Evolutionary conservation across 2,888 invertebrate genomes (phyloP).

Genomic region (Gisinianus flammeolus): DNA sequence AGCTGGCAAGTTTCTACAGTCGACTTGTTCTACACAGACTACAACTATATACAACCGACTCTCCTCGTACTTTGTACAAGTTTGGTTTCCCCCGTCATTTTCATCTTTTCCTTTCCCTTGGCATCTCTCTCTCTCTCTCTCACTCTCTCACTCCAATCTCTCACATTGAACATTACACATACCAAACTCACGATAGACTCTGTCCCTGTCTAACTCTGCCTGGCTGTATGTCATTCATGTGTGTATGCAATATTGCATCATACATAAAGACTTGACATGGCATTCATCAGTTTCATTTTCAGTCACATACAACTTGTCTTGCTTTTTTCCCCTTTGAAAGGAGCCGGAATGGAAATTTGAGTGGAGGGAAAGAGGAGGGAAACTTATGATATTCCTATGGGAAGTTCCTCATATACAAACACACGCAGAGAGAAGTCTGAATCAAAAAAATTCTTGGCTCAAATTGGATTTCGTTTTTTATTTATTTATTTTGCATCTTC

Average conservation of each 20-base stretch:
- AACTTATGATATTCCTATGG: constrained; percentile 38
- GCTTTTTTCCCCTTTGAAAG: constrained; percentile 46
- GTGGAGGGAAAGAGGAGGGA: constrained; percentile 17
- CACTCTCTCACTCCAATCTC: not conserved
- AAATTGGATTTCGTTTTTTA: constrained; percentile 31
- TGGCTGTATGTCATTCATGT: not conserved
- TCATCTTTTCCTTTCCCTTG: constrained; percentile 25
- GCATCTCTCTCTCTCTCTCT: constrained; percentile 6
- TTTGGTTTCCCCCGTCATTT: constrained; percentile 16
- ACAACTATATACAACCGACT: not conserved
- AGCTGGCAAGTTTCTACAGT: not conserved
- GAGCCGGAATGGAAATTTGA: constrained; percentile 41
- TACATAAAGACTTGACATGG: constrained; percentile 27
- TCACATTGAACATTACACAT: not conserved
- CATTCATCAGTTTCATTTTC: constrained; percentile 47
- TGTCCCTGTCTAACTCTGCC: too few relatives aligned
- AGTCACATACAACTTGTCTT: not conserved
- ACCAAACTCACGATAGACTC: not conserved
- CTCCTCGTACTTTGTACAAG: not conserved
- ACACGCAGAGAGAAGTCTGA: not conserved
- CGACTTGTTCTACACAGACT: not conserved
- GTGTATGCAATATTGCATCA: constrained; percentile 11
- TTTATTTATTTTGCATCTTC: not conserved
- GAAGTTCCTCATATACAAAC: not conserved
- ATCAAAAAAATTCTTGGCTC: constrained; percentile 34